Evolutionary conservation across 2,888 invertebrate genomes (phyloP).

Genomic region (Thera obeliscata): DNA sequence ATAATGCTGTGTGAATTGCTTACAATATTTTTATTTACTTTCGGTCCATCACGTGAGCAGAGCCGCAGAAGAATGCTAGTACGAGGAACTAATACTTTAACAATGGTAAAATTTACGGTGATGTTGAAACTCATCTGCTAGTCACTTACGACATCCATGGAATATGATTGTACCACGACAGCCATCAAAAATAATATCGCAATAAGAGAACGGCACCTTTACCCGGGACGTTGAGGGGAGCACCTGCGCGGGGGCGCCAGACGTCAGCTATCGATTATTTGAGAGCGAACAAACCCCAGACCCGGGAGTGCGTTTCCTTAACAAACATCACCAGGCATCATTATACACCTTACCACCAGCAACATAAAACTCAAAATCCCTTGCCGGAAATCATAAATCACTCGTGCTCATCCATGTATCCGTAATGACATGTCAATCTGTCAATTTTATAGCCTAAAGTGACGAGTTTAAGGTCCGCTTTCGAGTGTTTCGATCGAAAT

Average conservation of each 20-base stretch:
- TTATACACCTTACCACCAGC: slow-evolving; percentile 55
- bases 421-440: slow-evolving; percentile 57
- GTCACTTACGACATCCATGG: too few relatives aligned
- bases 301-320: slow-evolving; percentile 68
- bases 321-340: slow-evolving; percentile 49
- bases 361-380: slow-evolving; percentile 54
- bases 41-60: too few relatives aligned
- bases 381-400: slow-evolving; percentile 59
- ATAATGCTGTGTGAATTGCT: too few relatives aligned
- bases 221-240: slow-evolving; percentile 57
- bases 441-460: slow-evolving; percentile 54
- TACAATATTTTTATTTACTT: too few relatives aligned
- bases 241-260: slow-evolving; percentile 75
- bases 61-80: too few relatives aligned
- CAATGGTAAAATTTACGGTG: too few relatives aligned
- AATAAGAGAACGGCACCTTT: slow-evolving; percentile 46
- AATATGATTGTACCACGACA: too few relatives aligned
- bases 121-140: too few relatives aligned
- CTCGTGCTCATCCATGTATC: slow-evolving; percentile 63
- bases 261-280: slow-evolving; percentile 84
- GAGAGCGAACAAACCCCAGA: slow-evolving; percentile 76
- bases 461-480: slow-evolving; percentile 47
- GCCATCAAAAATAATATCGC: neutral
- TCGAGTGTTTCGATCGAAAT: slow-evolving; percentile 50
- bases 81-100: too few relatives aligned